Percentiles rank a stretch among this genome's conserved stretches.
Conservation (phyloP, 2,797 vertebrate genomes). For the Graptemys geographica region DNA sequence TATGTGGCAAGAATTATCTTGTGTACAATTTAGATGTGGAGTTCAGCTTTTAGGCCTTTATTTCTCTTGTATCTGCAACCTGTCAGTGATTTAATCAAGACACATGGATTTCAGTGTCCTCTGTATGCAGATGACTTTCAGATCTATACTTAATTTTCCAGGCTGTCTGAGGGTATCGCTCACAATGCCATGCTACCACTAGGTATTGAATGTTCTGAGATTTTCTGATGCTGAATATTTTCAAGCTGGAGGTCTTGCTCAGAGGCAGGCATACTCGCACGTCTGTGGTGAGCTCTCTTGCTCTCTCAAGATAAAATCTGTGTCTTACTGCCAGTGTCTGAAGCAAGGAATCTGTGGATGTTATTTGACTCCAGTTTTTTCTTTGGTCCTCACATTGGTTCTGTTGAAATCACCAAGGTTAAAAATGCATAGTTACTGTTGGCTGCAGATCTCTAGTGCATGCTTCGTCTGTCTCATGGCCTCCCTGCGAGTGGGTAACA, state of each 20-base stretch:
- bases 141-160: neutral
- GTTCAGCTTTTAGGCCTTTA: neutral
- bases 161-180: neutral
- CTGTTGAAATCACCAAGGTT: neutral
- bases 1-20: fast-evolving
- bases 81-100: neutral
- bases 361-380: conserved; percentile 36
- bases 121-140: neutral
- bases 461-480: neutral
- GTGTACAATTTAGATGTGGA: neutral
- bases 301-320: conserved; percentile 68
- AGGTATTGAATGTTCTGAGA: conserved; percentile 26
- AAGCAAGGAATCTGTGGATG: conserved; percentile 6
- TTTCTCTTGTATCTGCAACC: neutral
- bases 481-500: neutral
- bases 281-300: conserved; percentile 63
- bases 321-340: conserved; percentile 43
- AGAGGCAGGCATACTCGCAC: conserved; percentile 42
- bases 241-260: neutral
- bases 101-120: fast-evolving
- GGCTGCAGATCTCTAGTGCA: neutral
- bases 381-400: conserved; percentile 27
- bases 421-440: neutral
- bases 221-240: neutral
- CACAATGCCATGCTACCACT: conserved; percentile 16